phyloP scores from a whole-genome alignment of 2,888 invertebrate genomes.

The Mimachlamys varia region DNA sequence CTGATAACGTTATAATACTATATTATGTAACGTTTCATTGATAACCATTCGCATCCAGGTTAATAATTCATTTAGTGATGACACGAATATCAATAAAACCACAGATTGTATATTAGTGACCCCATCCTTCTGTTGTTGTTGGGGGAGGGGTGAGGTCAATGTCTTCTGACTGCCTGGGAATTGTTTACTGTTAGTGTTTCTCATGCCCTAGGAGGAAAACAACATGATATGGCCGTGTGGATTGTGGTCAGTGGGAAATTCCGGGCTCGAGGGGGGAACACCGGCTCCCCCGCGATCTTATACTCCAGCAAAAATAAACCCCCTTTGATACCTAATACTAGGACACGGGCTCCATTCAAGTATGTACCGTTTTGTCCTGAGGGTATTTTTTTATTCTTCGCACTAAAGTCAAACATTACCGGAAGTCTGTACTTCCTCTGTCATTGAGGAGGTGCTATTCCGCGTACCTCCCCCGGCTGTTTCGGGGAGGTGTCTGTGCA shows the following conservation, averaged over 20 bases:
- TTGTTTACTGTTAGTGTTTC: slow-evolving; percentile 19
- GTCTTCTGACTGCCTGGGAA: neutral
- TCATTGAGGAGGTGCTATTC: neutral
- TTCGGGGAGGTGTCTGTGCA: neutral
- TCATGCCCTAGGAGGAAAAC: neutral
- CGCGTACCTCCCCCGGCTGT: neutral
- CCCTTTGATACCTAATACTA: slow-evolving; percentile 3
- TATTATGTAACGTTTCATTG: too few species aligned
- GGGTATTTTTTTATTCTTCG: neutral
- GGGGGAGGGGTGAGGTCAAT: neutral
- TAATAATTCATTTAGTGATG: too few species aligned
- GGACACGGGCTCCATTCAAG: neutral
- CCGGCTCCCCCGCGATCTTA: neutral
- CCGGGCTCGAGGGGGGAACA: neutral
- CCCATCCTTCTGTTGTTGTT: neutral
- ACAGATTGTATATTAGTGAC: neutral
- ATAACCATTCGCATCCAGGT: too few species aligned
- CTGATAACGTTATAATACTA: too few species aligned
- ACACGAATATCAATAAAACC: too few species aligned
- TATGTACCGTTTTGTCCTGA: neutral
- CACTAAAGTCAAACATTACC: neutral
- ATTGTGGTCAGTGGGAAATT: neutral
- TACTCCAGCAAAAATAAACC: neutral
- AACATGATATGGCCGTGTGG: neutral
- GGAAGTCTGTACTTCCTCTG: neutral